Conservation (phyloP, 2,113 vertebrate genomes). For the Notothenia coriiceps region DNA sequence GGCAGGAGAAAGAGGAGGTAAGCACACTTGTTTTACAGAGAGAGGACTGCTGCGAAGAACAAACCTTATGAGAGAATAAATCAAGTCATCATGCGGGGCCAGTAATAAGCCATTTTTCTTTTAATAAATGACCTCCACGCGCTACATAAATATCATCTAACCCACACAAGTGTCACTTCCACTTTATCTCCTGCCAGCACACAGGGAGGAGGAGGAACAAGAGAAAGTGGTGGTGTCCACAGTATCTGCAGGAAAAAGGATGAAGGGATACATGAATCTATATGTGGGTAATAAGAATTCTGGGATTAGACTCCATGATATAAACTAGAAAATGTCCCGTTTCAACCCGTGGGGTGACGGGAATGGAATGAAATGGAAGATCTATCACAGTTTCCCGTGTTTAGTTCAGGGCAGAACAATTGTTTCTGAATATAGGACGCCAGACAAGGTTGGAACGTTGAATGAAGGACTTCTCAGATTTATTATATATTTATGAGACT, state of each 20-base stretch:
- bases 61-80: constrained; percentile 51
- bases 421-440: not conserved
- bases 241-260: constrained; percentile 26
- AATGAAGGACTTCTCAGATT: not conserved
- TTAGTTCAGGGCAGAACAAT: not conserved
- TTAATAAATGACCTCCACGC: constrained; percentile 59
- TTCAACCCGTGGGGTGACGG: not conserved
- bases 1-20: constrained; percentile 14
- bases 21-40: constrained; percentile 10
- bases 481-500: not conserved
- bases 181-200: constrained; percentile 63
- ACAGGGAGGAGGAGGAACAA: constrained; percentile 10
- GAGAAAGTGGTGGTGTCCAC: constrained; percentile 10
- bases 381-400: not conserved
- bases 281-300: constrained; percentile 12
- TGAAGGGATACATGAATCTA: not conserved
- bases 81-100: constrained; percentile 55
- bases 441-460: not conserved
- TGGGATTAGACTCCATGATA: not conserved
- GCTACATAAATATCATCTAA: constrained; percentile 66
- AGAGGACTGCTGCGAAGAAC: constrained; percentile 3
- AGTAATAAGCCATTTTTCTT: constrained; percentile 70
- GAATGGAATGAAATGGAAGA: not conserved
- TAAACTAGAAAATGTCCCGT: not conserved
- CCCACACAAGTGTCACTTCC: constrained; percentile 54